These are phyloP conservation scores for Merops nubicus DNA, from an alignment of 2,113 vertebrate genomes.

Conservation along the genomic window DNA sequence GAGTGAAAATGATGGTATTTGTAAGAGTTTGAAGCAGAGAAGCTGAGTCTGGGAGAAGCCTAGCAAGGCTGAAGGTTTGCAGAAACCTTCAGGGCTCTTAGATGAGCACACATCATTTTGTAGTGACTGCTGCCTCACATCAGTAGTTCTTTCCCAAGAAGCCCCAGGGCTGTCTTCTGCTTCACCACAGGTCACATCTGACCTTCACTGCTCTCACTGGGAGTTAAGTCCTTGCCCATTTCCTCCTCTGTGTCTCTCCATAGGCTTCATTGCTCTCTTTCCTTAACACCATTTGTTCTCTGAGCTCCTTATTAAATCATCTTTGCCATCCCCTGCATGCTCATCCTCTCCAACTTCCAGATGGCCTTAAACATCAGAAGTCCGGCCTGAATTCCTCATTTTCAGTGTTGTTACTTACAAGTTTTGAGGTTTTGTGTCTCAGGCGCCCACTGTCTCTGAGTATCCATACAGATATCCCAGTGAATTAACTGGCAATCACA, in stretches of 20 bases:
- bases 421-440: not conserved
- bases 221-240: not conserved
- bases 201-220: not conserved
- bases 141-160: not conserved
- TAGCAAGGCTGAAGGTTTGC: not conserved
- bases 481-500: not conserved
- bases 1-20: slow-evolving; percentile 9
- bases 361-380: not conserved
- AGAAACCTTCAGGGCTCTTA: not conserved
- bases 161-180: not conserved
- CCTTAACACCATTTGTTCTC: not conserved
- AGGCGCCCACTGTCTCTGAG: not conserved
- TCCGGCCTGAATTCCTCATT: not conserved
- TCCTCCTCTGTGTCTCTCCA: not conserved
- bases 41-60: not conserved
- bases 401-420: not conserved
- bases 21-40: not conserved
- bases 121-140: not conserved
- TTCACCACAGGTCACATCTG: not conserved
- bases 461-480: not conserved
- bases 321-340: not conserved
- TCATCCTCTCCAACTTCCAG: not conserved
- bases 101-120: not conserved
- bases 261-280: not conserved
- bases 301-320: not conserved